Evolutionary conservation across 2,888 invertebrate species (phyloP).

Genomic region (Eubasilissa splendida): DNA sequence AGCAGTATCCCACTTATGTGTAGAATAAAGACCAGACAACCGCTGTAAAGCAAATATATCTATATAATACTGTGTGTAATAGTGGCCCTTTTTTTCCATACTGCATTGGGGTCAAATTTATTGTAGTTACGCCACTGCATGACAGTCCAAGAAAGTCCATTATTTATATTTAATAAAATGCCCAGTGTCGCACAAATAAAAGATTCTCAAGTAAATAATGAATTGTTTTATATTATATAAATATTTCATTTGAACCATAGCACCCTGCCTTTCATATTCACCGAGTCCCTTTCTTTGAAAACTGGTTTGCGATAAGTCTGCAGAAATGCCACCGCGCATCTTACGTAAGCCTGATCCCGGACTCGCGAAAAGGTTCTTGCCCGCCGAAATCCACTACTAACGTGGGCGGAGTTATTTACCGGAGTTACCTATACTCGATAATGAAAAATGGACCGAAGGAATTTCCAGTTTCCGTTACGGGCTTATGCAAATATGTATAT

Average conservation of each 20-base stretch:
- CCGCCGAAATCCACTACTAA: neutral
- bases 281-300: conserved; percentile 1
- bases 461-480: neutral
- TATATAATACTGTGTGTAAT: too few species aligned
- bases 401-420: neutral
- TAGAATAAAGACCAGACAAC: too few species aligned
- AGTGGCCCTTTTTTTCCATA: too few species aligned
- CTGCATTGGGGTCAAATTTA: too few species aligned
- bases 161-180: neutral
- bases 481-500: too few species aligned
- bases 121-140: neutral
- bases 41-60: too few species aligned
- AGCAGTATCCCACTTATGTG: too few species aligned
- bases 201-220: neutral
- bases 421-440: neutral
- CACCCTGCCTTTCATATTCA: neutral
- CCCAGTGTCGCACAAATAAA: neutral
- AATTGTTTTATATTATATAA: neutral
- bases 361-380: conserved; percentile 7
- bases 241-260: too few species aligned
- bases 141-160: neutral
- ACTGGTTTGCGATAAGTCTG: conserved; percentile 5
- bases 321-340: conserved; percentile 1
- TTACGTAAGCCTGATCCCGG: conserved; percentile 2
- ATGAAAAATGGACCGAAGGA: neutral